Evolutionary conservation across 2,113 vertebrate genomes (phyloP).

Genomic region (Dendrocopos noguchii): DNA sequence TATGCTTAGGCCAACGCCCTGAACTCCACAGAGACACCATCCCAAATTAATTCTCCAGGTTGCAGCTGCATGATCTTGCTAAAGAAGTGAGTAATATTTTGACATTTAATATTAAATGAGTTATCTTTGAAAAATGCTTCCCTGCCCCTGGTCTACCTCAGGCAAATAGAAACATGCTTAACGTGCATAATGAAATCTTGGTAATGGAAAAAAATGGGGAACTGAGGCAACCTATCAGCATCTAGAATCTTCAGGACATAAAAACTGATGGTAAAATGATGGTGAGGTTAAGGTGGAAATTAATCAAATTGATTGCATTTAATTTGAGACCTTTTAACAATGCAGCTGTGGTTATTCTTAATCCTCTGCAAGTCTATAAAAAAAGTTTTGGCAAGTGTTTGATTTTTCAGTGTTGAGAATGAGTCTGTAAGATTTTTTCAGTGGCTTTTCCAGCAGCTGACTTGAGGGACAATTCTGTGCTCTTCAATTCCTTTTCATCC

Average conservation of each 20-base stretch:
- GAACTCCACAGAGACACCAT: slow-evolving; percentile 68
- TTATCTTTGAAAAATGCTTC: slow-evolving; percentile 80
- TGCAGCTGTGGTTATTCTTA: slow-evolving; percentile 17
- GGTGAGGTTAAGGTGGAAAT: slow-evolving; percentile 17
- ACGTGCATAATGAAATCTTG: slow-evolving; percentile 68
- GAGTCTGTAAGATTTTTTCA: not conserved
- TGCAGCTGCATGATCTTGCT: slow-evolving; percentile 75
- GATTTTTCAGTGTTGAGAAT: not conserved
- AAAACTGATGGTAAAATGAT: slow-evolving; percentile 32
- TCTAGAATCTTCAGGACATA: slow-evolving; percentile 31
- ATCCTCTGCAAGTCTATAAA: not conserved
- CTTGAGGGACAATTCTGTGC: not conserved
- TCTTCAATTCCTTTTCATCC: not conserved
- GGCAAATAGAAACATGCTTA: slow-evolving; percentile 79
- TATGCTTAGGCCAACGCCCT: slow-evolving; percentile 69
- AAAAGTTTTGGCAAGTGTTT: not conserved
- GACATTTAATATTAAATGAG: slow-evolving; percentile 81
- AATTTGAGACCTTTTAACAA: not conserved
- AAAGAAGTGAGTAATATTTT: slow-evolving; percentile 78
- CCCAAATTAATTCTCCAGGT: slow-evolving; percentile 76
- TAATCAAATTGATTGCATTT: slow-evolving; percentile 35
- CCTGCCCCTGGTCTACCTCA: slow-evolving; percentile 73
- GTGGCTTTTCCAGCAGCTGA: not conserved
- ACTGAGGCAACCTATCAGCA: slow-evolving; percentile 60
- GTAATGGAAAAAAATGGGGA: slow-evolving; percentile 79